phyloP scores from a whole-genome alignment of 2,113 vertebrate species.

The Electrona antarctica region DNA sequence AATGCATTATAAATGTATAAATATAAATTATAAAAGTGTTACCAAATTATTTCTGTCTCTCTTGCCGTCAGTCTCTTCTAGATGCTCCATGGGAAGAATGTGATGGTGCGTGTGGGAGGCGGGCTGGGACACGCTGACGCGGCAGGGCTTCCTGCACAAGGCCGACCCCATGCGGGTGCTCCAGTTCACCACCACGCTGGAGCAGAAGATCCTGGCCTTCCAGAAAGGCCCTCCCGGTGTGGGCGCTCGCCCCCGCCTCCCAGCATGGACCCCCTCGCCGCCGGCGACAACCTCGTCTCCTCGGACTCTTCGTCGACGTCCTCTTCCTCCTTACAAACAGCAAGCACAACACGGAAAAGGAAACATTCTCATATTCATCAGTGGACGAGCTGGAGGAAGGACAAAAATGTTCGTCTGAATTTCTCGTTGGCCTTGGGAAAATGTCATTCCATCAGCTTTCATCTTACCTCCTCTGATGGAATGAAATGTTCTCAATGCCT shows the following conservation, averaged over 20 bases:
- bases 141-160: slow-evolving; percentile 92
- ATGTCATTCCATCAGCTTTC: too few species aligned
- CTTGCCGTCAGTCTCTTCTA: slow-evolving; percentile 56
- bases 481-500: too few species aligned
- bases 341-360: too few species aligned
- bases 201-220: slow-evolving; percentile 95
- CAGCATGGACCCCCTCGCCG: slow-evolving; percentile 89
- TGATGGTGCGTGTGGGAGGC: slow-evolving; percentile 98
- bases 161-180: slow-evolving; percentile 92
- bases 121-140: slow-evolving; percentile 99
- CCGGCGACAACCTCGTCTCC: slow-evolving; percentile 79
- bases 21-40: too few species aligned
- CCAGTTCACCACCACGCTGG: slow-evolving; percentile 95
- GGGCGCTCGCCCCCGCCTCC: slow-evolving; percentile 73
- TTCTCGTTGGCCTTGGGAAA: too few species aligned
- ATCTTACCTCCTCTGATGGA: too few species aligned
- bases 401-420: too few species aligned
- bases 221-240: slow-evolving; percentile 85
- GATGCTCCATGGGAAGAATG: slow-evolving; percentile 98
- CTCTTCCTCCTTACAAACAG: slow-evolving; percentile 45
- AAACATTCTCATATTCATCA: too few species aligned
- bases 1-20: too few species aligned
- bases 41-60: too few species aligned
- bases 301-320: slow-evolving; percentile 57
- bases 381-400: too few species aligned